Conservation (phyloP, 1,140 invertebrate genomes). For the Lordiphosa stackelbergi region DNA sequence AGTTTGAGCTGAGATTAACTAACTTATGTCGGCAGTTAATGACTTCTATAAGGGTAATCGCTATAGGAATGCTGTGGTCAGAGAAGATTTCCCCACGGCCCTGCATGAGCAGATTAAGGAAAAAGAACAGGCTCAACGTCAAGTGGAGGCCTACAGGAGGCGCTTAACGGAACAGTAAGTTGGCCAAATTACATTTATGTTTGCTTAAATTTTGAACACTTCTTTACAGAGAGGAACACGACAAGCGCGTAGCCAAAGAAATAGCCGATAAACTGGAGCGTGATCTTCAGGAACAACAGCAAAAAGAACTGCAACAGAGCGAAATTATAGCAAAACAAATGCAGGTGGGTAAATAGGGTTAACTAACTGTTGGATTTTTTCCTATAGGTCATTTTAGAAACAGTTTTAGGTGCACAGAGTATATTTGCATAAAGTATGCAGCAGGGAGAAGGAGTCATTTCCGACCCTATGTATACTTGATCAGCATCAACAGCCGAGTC, state of each 20-base stretch:
- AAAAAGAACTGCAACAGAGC: slow-evolving; percentile 78
- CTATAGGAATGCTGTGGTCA: slow-evolving; percentile 89
- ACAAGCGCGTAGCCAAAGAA: slow-evolving; percentile 82
- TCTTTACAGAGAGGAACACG: slow-evolving; percentile 82
- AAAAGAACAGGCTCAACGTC: slow-evolving; percentile 81
- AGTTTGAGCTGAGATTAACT: not conserved
- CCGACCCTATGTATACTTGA: too few species aligned
- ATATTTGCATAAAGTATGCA: too few species aligned
- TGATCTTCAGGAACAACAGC: slow-evolving; percentile 78
- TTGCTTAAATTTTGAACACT: slow-evolving; percentile 5
- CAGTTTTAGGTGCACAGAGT: too few species aligned
- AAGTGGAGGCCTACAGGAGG: slow-evolving; percentile 80
- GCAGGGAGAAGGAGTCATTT: too few species aligned
- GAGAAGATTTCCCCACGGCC: slow-evolving; percentile 92
- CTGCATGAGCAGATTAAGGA: slow-evolving; percentile 89
- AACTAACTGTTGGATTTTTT: too few species aligned
- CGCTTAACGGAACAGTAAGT: slow-evolving; percentile 68
- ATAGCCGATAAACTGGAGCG: slow-evolving; percentile 83
- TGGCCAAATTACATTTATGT: not conserved
- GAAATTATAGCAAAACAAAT: slow-evolving; percentile 78
- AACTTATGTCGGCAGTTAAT: slow-evolving; percentile 80
- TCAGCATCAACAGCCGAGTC: too few species aligned
- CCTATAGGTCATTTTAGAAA: too few species aligned
- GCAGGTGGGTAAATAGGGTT: slow-evolving; percentile 67
- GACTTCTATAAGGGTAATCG: slow-evolving; percentile 92